Evolutionary conservation across 92 coral and sea anemone species (phyloP), one percentile per base, ranked within the genome.

Genomic region (Siderastrea radians): DNA sequence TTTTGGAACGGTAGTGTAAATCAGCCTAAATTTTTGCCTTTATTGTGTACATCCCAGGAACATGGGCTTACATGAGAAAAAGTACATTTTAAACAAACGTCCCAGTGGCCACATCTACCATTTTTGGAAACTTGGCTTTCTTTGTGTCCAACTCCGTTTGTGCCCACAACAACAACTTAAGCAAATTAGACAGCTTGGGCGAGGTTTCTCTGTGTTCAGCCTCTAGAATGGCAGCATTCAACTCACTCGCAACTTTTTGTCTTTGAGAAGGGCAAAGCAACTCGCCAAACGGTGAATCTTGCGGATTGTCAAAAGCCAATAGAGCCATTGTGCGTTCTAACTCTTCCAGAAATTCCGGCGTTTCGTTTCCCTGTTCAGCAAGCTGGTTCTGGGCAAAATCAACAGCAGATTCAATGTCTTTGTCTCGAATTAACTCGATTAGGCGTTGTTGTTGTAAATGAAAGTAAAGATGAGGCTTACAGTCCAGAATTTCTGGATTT

Each of bases 161-260:
- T 6, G 99, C 86, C 99, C 99, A 98, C 45, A 96, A 90, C 72
- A 98, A 91, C 63, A 98, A 92, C 87, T 96, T 98, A 51, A 98
- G 88, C 17, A 98, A 90, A 69, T 96, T 98, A 17, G 99, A 93
- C 44, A 98, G 86, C 82, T 96, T 95, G 49, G 98, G 99, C 14
- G 95, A 93, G 5, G 99, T 92, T 55, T 96, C 92, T 74, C 93
- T 91, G 74, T 98, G 89, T 67, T 98, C 98, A 15, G 97, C 98
- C 73, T 94, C 98, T 51, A 98, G 83, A 54, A 98, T 92, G 46
- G 99, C 99, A 82, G 99, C 98, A 71, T 98, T 98, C 50, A 98
- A 92, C 83, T 98, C 99, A 91, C 99, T 96, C 1, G 99, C 99
- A 77, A 98, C 98, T 77, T 98, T 98, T 90, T 98, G 99, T 77